Evolutionary conservation across 2,888 invertebrate genomes (phyloP), one percentile per base, ranked within the genome.

Genomic region (Notocelia uddmanniana): DNA sequence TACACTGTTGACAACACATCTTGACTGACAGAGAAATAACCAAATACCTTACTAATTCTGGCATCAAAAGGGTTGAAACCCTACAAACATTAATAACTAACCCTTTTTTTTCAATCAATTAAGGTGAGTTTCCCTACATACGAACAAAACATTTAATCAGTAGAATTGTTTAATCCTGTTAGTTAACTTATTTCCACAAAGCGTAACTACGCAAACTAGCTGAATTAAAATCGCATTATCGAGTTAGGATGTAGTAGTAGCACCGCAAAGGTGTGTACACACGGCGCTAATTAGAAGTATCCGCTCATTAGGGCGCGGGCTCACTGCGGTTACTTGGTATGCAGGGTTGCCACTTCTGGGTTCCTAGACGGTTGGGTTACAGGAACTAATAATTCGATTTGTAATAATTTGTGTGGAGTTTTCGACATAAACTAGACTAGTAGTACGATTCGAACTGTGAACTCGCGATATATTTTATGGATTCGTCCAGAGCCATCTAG

Each of bases 221-320:
- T 59, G 18, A 59, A 31, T 48, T 59, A 48, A 66, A 26, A 66
- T 41, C 41, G 18, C 23, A 58, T 59, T 50, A 31, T 50, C 18
- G 58, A 68, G 68, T 58, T 68, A 19, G 21, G 21, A 11, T 13
- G 18, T n/a, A 26, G n/a, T 21, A 31, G 55, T 48, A 48, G 45
- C 48, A 5, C 64, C n/a, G n/a, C 58, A 21, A 58, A 68, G 67
- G 67, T n/a, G 54, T 19, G 57, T 67, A 18, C 15, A 48, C 8
- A 57, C 19, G 26, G 31, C 13, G 11, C 45, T 31, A 57, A 57
- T 67, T 48, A 31, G 19, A 15, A 48, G 57, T 64, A 52, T 64
- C 50, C 34, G 37, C 52, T 64, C 50, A 54, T 64, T 64, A 64
- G 34, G 64, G 10, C 21, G 37, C 31, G 64, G 18, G 1, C 64